Base-by-base conservation (phyloP, 2,797 vertebrate genomes). In the Rhincodon typus region DNA sequence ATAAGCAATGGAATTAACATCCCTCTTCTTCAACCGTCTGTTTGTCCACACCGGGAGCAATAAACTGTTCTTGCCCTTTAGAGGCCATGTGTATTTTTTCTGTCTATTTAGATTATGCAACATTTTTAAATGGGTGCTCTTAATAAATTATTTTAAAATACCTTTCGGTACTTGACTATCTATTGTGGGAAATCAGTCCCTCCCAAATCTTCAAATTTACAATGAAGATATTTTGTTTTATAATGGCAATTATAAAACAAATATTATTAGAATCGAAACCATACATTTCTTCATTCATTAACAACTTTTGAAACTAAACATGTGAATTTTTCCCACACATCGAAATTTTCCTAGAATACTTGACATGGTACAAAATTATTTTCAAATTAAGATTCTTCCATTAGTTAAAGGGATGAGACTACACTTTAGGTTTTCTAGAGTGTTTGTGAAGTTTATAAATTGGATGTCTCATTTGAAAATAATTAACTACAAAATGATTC, bases 171-270 rank as follows among this genome's bases (percentile, higher is more conserved):
- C 57, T 62, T 62, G 46, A 50, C 46, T 50, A 50, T 50, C 46
- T 50, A 50, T 50, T 50, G 10, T 62, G 57, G 57, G 57, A 62
- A 62, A 62, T 13, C 57, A 10, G 6, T 57, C 8, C 57, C 10
- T 62, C 12, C 57, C 57, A 62, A 62, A 62, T 62, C 8, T 62
- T 62, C 57, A 62, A 62, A 10, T 12, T 62, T 62, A 23, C 21
- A 30, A 30, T 94, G 62, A 94, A 19, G 8, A 67, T 94, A 94
- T 67, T 69, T 94, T 0, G 34, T 57, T 93, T 42, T 93, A 27
- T 67, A 72, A 72, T 53, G 50, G 57, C n/a, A 93, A 69, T 69
- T 93, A 69, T 93, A 67, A 93, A 90, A 67, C 94, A 74, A 74
- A 95, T 13, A 27, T 19, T 27, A 72, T 21, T 34, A 42, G 12